Conservation (phyloP, 2,113 vertebrate genomes). For the Ovis canadensis region DNA sequence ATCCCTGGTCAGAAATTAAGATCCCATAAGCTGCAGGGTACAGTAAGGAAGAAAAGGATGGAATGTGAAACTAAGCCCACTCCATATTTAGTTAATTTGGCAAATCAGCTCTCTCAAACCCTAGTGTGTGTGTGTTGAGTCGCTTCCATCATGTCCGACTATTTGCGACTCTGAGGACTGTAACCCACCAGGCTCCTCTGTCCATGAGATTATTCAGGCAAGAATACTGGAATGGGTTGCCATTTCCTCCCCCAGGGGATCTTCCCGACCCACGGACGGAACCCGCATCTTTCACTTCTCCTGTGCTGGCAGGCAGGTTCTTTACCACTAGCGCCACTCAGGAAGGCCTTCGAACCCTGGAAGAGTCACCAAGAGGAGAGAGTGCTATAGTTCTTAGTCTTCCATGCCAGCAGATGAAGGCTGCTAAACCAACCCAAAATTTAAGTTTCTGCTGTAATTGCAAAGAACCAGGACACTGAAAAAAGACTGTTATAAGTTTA, state of each 20-base stretch:
- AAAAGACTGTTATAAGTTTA: background rate
- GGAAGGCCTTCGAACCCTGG: background rate
- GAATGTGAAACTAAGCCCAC: background rate
- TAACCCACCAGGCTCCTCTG: background rate
- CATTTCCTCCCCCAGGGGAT: background rate
- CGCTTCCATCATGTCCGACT: fast-evolving
- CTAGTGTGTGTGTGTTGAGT: background rate
- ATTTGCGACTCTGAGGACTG: background rate
- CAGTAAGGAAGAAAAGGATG: background rate
- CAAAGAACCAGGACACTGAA: background rate
- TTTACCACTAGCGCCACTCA: background rate
- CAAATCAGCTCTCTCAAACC: background rate
- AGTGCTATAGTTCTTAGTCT: background rate
- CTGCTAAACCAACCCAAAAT: background rate
- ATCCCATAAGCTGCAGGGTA: background rate
- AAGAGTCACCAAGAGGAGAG: background rate
- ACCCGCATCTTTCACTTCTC: background rate
- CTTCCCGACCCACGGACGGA: background rate
- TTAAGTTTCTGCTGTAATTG: background rate
- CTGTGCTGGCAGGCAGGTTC: background rate
- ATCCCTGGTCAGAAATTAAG: background rate
- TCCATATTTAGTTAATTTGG: background rate
- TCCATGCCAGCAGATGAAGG: background rate
- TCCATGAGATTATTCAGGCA: background rate
- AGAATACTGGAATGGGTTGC: background rate